phyloP scores from a whole-genome alignment of 2,888 invertebrate genomes.

The Coenonympha arcania region DNA sequence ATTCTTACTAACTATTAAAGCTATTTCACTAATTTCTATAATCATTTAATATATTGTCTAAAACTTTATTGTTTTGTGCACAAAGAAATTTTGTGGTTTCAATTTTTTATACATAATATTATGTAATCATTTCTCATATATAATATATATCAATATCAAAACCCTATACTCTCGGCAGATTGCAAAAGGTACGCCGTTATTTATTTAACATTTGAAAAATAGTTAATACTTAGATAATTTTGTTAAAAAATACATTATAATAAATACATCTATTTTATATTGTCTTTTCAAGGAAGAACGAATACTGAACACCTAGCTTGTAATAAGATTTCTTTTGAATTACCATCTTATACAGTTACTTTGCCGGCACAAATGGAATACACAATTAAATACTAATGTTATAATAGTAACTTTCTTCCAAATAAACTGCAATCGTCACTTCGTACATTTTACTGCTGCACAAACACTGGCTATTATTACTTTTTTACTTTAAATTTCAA shows the following conservation, averaged over 20 bases:
- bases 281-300: constrained; percentile 1
- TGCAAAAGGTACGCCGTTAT: not conserved
- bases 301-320: not conserved
- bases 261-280: constrained; percentile 4
- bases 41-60: constrained; percentile 13
- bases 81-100: not conserved
- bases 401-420: not conserved
- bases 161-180: not conserved
- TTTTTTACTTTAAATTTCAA: too few relatives aligned
- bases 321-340: not conserved
- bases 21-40: constrained; percentile 60
- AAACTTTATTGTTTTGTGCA: constrained; percentile 3
- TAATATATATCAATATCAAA: constrained; percentile 5
- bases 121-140: too few relatives aligned
- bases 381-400: not conserved
- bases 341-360: not conserved
- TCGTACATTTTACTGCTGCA: not conserved
- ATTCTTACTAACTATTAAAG: constrained; percentile 63
- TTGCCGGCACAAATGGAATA: not conserved
- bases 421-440: not conserved
- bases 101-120: not conserved
- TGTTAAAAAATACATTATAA: not conserved
- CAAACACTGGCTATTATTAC: not conserved
- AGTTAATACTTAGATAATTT: constrained; percentile 1
- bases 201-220: not conserved